Evolutionary conservation across 2,888 invertebrate genomes (phyloP), one percentile per base, ranked within the genome.

Genomic region (Hypomecis atomaria): DNA sequence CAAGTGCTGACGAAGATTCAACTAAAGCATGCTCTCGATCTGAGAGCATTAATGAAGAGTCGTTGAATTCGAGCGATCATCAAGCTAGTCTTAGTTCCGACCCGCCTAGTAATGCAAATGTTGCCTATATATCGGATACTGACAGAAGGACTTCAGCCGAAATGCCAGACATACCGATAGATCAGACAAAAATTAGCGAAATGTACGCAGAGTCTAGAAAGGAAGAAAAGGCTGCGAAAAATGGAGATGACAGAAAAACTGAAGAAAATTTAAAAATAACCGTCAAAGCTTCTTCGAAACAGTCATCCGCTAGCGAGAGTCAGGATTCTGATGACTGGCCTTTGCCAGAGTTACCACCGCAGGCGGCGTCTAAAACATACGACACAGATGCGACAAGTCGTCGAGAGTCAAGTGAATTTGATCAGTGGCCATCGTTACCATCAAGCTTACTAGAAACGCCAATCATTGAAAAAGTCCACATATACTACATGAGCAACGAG

Each of bases 71-170:
- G 0, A 97, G 96, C 78, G 97, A 97, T 85, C 97, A 96, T 78
- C 97, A 97, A 84, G 96, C 96, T 10, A 97, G 97, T 81, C 90
- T 97, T 36, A 97, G 97, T 75, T 97, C 97, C 0, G 97, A 97
- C 84, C 96, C 97, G 0, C 96, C 96, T 0, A 96, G 96, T 77
- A 94, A 96, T 74, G 95, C 95, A 8, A 94, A 95, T 76, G 92
- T 95, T 45, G 94, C 95, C n/a, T 96, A 96, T 78, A 96, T 96
- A 76, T 97, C 97, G 0, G 97, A 97, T 78, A 94, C 94, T 0
- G 97, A 97, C 85, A 93, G 97, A 69, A 93, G 97, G 73, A 97
- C 97, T 1, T 97, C 97, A 0, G 96, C 97, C 0, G 97, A 97
- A 89, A 95, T 97, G 94, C 97, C 97, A 0, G 97, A 97, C 74